Evolutionary conservation across 2,888 invertebrate species (phyloP), one percentile per base, ranked within the genome.

Genomic region (Schizaphis graminum): DNA sequence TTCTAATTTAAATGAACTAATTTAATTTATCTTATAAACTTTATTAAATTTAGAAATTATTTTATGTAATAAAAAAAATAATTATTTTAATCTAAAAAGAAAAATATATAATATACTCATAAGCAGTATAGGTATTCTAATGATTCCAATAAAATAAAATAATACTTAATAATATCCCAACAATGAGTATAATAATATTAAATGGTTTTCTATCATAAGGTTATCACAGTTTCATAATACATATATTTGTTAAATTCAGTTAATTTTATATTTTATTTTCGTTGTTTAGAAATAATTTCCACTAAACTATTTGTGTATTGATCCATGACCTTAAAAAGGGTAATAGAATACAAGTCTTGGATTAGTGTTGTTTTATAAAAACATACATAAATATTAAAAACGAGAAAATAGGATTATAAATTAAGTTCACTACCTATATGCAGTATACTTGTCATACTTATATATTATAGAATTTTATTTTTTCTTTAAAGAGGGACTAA

Each of bases 351-450:
- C 35, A 86, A 57, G 28, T 57, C 57, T 47, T 57, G 57, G 85
- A 91, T 91, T 91, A 91, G 53, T 85, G 44, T 28, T 53, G 35
- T 53, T 49, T 67, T 28, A n/a, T 21, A 87, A 53, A n/a, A 77
- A 77, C 8, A 77, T 35, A 77, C 21, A 35, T n/a, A 35, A 77
- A 77, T 77, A 35, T 77, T 35, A 35, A 8, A 35, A 77, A 77
- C 35, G 21, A 21, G 21, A 77, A 35, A 35, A 77, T 35, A 24
- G 77, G 21, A 77, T 77, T 77, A 77, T 2, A 21, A 77, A 77
- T 21, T 77, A 77, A 77, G 21, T 77, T 77, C 21, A 77, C 77
- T 44, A 44, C 41, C 41, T 77, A 35, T 41, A 77, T 67, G 35
- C 16, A 21, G 35, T 67, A 67, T 67, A n/a, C 13, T 67, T n/a